phyloP scores from a whole-genome alignment of 2,113 vertebrate species.

The Brienomyrus brachyistius region DNA sequence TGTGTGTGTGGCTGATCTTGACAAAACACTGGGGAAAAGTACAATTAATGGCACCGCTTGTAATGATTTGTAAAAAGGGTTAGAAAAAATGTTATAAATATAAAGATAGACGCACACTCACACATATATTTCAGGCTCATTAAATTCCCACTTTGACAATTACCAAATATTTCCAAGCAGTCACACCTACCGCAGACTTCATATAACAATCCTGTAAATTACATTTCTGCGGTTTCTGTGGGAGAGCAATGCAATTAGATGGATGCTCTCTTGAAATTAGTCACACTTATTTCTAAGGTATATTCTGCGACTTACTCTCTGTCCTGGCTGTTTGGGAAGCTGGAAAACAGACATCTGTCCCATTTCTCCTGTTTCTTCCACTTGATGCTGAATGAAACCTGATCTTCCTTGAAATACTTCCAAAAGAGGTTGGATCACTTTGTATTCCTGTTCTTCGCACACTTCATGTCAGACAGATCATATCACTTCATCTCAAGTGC shows the following conservation, averaged over 20 bases:
- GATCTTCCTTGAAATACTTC: neutral
- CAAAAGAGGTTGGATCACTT: neutral
- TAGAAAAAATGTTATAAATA: too few species aligned
- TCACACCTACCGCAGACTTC: neutral
- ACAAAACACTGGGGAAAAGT: too few species aligned
- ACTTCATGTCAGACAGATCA: neutral
- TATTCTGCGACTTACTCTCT: neutral
- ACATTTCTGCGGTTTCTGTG: neutral
- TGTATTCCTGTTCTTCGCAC: neutral
- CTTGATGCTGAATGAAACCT: neutral
- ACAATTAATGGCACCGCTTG: too few species aligned
- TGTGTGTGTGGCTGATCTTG: too few species aligned
- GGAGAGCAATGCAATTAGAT: neutral
- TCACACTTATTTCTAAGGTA: neutral
- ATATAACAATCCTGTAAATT: neutral
- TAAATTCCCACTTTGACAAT: neutral
- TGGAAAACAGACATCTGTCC: neutral
- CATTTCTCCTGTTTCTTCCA: neutral
- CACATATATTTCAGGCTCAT: neutral
- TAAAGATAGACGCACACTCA: too few species aligned
- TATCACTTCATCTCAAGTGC: neutral
- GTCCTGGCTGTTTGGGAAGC: neutral
- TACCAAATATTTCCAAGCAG: neutral
- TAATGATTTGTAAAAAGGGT: too few species aligned
- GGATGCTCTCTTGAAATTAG: neutral